These are phyloP conservation scores for Mylabris phalerata DNA, from an alignment of 1,140 invertebrate species.

Conservation along the genomic window DNA sequence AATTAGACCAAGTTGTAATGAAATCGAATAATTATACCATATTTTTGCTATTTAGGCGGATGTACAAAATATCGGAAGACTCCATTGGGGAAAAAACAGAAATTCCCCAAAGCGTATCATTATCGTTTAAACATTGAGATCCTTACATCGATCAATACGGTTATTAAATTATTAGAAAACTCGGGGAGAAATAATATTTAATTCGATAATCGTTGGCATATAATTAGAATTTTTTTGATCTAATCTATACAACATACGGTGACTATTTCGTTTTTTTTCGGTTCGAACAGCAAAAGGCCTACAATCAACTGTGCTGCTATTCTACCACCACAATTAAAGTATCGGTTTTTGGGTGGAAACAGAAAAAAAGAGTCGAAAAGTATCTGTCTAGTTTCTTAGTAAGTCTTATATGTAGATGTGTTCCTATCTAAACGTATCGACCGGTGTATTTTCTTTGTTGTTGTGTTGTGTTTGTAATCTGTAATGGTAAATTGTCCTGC, in stretches of 20 bases:
- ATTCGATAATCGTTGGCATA: conserved; percentile 16
- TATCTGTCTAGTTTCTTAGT: background rate
- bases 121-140: too few relatives aligned
- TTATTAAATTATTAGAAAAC: background rate
- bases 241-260: background rate
- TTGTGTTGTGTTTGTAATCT: conserved; percentile 20
- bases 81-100: too few relatives aligned
- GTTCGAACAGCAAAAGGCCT: too few relatives aligned
- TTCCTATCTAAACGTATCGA: conserved; percentile 4
- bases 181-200: conserved; percentile 6
- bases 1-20: too few relatives aligned
- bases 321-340: conserved; percentile 4
- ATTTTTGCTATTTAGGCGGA: too few relatives aligned
- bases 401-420: background rate
- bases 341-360: conserved; percentile 16
- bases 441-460: conserved; percentile 9
- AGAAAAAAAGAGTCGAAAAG: conserved; percentile 9
- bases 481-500: conserved; percentile 24
- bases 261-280: background rate
- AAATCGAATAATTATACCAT: too few relatives aligned
- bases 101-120: too few relatives aligned
- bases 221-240: conserved; percentile 1
- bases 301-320: too few relatives aligned
- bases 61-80: too few relatives aligned
- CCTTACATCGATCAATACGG: conserved; percentile 3